Base-by-base conservation (phyloP, 2,888 invertebrate genomes). In the Drosophila aldrichi region DNA sequence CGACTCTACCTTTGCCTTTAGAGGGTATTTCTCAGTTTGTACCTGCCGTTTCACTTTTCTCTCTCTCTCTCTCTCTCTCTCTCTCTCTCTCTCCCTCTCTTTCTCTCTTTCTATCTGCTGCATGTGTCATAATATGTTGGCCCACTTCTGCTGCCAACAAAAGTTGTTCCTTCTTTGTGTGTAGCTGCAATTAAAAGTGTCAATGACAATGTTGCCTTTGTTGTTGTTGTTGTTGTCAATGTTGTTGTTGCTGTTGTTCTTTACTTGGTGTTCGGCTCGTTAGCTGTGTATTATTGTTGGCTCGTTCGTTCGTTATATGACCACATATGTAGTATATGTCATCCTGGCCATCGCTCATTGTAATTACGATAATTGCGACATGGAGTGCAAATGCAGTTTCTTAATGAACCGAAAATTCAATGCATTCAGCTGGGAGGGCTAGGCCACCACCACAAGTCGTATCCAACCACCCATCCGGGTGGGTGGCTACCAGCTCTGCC, bases 311-410 rank as follows among this genome's bases (percentile, higher is more conserved):
- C 71, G 61, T 71, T 74, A 66, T 29, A 18, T 79, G 51, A 55
- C 48, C 71, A 74, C 71, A 54, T 29, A n/a, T n/a, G n/a, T n/a
- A 36, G 12, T 14, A 16, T 38, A 34, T 12, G 38, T 20, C 68
- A 60, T 82, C 58, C 68, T 78, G 32, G 3, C 18, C 82, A 83
- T 83, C 79, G 68, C 68, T 82, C 81, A 78, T 83, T 85, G 83
- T 87, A 87, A 87, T 87, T 85, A 73, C 88, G 71, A 88, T 87
- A 85, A 87, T 89, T 87, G 83, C 85, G 78, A 78, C 78, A 77
- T 79, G 79, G 59, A 69, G 71, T 61, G 71, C 44, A 69, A 63
- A 36, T 74, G 69, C 71, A 68, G 72, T 79, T 79, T 69, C 81
- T 85, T 84, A 84, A 84, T 88, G 84, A 88, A 85, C 79, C 74